Evolutionary conservation across 2,888 invertebrate species (phyloP), one percentile per base, ranked within the genome.

Genomic region (Leptinotarsa juncta): DNA sequence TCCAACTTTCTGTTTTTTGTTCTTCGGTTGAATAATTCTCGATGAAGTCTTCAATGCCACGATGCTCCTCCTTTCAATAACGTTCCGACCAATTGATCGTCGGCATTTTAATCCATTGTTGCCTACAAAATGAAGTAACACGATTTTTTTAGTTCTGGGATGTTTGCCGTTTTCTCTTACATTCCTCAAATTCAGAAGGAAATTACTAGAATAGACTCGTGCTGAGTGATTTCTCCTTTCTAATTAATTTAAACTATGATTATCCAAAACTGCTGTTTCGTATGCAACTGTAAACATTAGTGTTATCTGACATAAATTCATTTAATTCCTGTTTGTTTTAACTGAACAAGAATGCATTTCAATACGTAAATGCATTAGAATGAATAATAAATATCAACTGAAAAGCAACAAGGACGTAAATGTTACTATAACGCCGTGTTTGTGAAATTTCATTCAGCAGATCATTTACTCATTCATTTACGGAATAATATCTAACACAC

Each of bases 381-480:
- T 51, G 1, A 51, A n/a, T 51, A 15, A 15, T 16, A 5, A 16
- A 16, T 51, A 16, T 51, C n/a, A 7, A n/a, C n/a, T n/a, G 14
- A 51, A 51, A 16, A 5, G 51, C 51, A 51, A 51, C 51, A 14
- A 14, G 16, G n/a, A n/a, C 4, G 51, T n/a, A 51, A n/a, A 15
- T 16, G 3, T 14, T 20, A 20, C 20, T 14, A 4, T 23, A 15
- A 14, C 57, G 23, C 20, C 23, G 12, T 57, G 23, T 57, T 57
- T 23, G 15, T 57, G 26, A 4, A 57, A 15, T 42, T 62, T 62
- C 62, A 62, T 62, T 42, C 62, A 62, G 62, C 62, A 62, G 62
- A 62, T 62, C 62, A n/a, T 74, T 74, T 71, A 67, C 67, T 71
- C 53, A 74, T 50, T 74, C 67, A 62, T 62, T 62, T 32, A 32